Percentiles rank a stretch among this genome's conserved stretches.
Conservation (phyloP, 2,113 vertebrate genomes). For the Anseranas semipalmata region DNA sequence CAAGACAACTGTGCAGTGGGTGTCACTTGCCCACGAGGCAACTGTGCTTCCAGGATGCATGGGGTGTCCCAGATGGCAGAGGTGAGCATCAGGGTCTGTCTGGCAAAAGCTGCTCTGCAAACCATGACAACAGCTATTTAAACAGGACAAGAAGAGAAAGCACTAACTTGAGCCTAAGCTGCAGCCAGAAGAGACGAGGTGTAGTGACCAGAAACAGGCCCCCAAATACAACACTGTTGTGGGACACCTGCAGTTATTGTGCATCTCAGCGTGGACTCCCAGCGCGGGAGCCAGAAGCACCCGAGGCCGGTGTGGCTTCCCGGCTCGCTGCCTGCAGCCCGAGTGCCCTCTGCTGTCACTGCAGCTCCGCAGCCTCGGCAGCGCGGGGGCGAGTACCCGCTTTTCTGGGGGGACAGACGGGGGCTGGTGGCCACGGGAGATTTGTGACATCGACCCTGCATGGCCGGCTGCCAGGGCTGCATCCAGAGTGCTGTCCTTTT, state of each 20-base stretch:
- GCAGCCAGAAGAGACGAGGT: neutral
- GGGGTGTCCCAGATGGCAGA: accelerated
- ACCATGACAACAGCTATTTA: accelerated
- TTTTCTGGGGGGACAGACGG: accelerated
- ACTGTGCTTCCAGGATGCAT: accelerated
- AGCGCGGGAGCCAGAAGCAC: neutral
- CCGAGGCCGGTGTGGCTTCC: neutral
- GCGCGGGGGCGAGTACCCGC: too few relatives aligned
- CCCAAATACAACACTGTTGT: accelerated
- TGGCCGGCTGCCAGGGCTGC: neutral
- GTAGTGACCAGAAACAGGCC: neutral
- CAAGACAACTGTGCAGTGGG: neutral
- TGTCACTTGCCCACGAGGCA: neutral
- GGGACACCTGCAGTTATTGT: accelerated
- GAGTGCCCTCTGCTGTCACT: constrained; percentile 45
- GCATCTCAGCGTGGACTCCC: accelerated
- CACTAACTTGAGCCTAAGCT: neutral
- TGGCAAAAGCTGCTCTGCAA: neutral
- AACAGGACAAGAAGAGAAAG: neutral
- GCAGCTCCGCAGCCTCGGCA: neutral
- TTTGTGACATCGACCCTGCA: neutral
- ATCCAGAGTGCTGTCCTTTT: neutral
- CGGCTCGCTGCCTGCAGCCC: neutral
- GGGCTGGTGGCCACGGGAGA: neutral
- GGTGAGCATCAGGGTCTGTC: neutral